Percentiles rank a stretch among this genome's conserved stretches.
These are phyloP conservation scores for Baronia brevicornis DNA, from an alignment of 2,888 invertebrate species.

Conservation along the genomic window DNA sequence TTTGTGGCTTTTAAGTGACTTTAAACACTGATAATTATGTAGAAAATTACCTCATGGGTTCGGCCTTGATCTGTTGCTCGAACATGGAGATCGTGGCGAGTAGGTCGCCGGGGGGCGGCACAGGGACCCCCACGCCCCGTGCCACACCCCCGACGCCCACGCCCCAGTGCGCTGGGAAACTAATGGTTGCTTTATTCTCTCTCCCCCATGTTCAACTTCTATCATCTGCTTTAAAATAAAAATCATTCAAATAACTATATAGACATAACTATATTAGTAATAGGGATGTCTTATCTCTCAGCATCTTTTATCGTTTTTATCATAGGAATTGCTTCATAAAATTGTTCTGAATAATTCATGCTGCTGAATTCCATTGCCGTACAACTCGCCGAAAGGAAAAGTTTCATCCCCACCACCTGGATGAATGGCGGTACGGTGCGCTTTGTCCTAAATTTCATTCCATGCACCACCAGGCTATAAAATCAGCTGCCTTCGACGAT, in stretches of 20 bases:
- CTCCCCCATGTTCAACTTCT: slow-evolving; percentile 73
- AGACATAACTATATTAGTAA: slow-evolving; percentile 1
- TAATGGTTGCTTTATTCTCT: slow-evolving; percentile 70
- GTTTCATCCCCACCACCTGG: no score
- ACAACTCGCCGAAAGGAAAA: no score
- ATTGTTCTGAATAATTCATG: slow-evolving; percentile 1
- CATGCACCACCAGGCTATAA: no score
- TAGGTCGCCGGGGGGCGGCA: slow-evolving; percentile 78
- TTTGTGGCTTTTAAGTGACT: no score
- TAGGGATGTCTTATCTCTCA: no score
- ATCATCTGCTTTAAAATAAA: slow-evolving; percentile 41
- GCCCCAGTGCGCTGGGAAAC: slow-evolving; percentile 78
- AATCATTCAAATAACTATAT: slow-evolving; percentile 7
- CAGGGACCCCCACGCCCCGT: slow-evolving; percentile 77
- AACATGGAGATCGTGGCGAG: slow-evolving; percentile 80
- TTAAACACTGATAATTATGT: no score
- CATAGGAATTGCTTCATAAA: no score
- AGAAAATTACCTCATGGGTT: slow-evolving; percentile 77
- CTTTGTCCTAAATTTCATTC: no score
- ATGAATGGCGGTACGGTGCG: no score
- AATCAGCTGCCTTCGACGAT: no score
- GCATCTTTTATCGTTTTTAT: no score
- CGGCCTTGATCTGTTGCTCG: slow-evolving; percentile 82
- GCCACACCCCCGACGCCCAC: slow-evolving; percentile 78
- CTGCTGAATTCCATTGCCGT: no score